Base-by-base conservation (phyloP, 2,888 invertebrate species). In the Limnephilus auricula region DNA sequence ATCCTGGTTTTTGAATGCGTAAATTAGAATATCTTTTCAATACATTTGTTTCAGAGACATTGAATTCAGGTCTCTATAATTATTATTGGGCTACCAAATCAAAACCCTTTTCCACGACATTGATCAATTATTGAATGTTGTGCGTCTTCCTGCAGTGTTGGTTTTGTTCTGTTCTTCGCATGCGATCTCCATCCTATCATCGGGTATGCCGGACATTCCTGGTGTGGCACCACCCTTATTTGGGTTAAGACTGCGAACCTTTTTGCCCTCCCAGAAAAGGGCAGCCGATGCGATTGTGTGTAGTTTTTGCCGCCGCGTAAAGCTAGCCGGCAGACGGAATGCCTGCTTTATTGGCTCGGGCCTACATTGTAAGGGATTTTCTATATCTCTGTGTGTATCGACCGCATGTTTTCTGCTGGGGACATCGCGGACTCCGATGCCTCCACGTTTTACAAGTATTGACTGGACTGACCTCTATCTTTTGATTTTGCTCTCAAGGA, bases 121-220 rank as follows among this genome's bases (percentile, higher is more conserved):
- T n/a, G 25, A 9, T n/a, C 65, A 65, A 65, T 65, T 25, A 65
- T 65, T 65, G 25, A 9, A 9, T 9, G 65, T 65, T 65, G 10
- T 25, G 65, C 65, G 25, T 65, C n/a, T 25, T 82, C 32, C 34
- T 82, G 82, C 25, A 25, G 32, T 31, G 32, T 65, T 65, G 65
- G 65, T 65, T 50, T 65, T 65, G 25, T 65, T 65, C 25, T 50
- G 65, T 65, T n/a, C 80, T 18, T 82, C 32, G 31, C 80, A 25
- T 32, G 80, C 34, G 25, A 37, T 34, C 82, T 37, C 34, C 82
- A 15, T 32, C 32, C 82, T 25, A 82, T 37, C 82, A 12, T 6
- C 34, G 82, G 34, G 34, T 82, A 34, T 34, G 87, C 79, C n/a
- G 87, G 37, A 88, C 87, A 88, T 88, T 88, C 87, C 87, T 34